Base-by-base conservation (phyloP, 2,888 invertebrate species). In the Ctenicera cuprea region DNA sequence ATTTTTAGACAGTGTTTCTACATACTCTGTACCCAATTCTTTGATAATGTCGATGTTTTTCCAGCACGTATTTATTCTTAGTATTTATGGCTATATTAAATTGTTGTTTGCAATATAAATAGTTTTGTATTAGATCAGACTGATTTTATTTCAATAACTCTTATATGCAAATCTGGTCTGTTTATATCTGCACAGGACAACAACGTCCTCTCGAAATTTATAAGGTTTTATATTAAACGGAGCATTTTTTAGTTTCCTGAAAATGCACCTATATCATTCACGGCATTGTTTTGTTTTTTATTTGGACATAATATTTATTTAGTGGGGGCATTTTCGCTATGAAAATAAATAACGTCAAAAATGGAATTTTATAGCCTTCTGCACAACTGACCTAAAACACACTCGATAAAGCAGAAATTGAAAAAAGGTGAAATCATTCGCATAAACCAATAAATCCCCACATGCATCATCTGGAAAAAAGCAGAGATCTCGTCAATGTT, bases 401-500 rank as follows among this genome's bases (percentile, higher is more conserved):
- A 78, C 76, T 77, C 79, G 79, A 79, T 79, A 80, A 79, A 80
- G 77, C 79, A 80, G 76, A 78, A 77, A 80, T 80, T 77, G 78
- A 77, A 78, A 79, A 80, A 80, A 78, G 75, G 78, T 77, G 77
- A 78, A 80, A 79, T 80, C 80, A 78, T 76, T 80, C 79, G 78
- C 77, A 77, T 76, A 78, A 78, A 77, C 75, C 80, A 77, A 80
- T 81, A 81, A 80, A 82, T 82, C 81, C 80, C 76, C 75, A 69
- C 79, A 79, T 78, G 79, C 79, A 79, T 78, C 79, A 78, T 74
- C 76, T 77, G 79, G 78, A 80, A 80, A 26, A 80, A 80, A 80
- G 77, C 71, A 76, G 69, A 68, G 74, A 74, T 71, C 78, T 76
- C 77, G 75, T 67, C 71, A 43, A 71, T 43, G 59, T 59, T 38